phyloP scores from a whole-genome alignment of 2,888 invertebrate genomes.

The Noctua comes region DNA sequence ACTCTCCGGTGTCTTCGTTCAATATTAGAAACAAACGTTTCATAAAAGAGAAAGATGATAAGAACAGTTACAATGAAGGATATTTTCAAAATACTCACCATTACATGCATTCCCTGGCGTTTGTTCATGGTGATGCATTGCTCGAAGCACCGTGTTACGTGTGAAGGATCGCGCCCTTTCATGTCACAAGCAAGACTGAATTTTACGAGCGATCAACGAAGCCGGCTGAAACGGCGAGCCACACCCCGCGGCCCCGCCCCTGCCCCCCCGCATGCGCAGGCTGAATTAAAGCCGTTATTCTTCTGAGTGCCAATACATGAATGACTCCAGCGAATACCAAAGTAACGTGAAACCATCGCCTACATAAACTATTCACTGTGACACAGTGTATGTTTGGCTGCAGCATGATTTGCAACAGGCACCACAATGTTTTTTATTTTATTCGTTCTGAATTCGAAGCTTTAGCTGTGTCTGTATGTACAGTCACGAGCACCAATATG shows the following conservation, averaged over 20 bases:
- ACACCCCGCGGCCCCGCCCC: slow-evolving; percentile 72
- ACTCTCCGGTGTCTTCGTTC: slow-evolving; percentile 33
- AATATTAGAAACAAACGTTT: slow-evolving; percentile 17
- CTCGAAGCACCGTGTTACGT: slow-evolving; percentile 91
- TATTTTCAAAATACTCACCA: slow-evolving; percentile 79
- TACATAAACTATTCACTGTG: slow-evolving; percentile 45
- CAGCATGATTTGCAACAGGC: slow-evolving; percentile 56
- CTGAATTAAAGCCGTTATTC: slow-evolving; percentile 71
- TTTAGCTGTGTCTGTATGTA: not conserved
- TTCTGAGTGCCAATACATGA: slow-evolving; percentile 74
- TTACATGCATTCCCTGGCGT: slow-evolving; percentile 91
- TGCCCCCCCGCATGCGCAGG: slow-evolving; percentile 80
- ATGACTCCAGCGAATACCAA: slow-evolving; percentile 72
- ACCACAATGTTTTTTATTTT: slow-evolving; percentile 6
- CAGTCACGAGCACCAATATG: too few species aligned
- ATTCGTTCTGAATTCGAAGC: slow-evolving; percentile 8
- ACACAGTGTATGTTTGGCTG: slow-evolving; percentile 40
- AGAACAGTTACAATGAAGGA: slow-evolving; percentile 41
- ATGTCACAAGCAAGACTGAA: slow-evolving; percentile 91
- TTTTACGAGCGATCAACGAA: slow-evolving; percentile 75
- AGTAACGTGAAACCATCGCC: slow-evolving; percentile 61
- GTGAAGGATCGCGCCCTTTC: slow-evolving; percentile 89
- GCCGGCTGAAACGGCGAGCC: slow-evolving; percentile 85
- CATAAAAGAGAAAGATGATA: slow-evolving; percentile 15
- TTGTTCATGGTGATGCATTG: slow-evolving; percentile 93